phyloP scores from a whole-genome alignment of 2,113 vertebrate species.

The Spilogale gracilis region DNA sequence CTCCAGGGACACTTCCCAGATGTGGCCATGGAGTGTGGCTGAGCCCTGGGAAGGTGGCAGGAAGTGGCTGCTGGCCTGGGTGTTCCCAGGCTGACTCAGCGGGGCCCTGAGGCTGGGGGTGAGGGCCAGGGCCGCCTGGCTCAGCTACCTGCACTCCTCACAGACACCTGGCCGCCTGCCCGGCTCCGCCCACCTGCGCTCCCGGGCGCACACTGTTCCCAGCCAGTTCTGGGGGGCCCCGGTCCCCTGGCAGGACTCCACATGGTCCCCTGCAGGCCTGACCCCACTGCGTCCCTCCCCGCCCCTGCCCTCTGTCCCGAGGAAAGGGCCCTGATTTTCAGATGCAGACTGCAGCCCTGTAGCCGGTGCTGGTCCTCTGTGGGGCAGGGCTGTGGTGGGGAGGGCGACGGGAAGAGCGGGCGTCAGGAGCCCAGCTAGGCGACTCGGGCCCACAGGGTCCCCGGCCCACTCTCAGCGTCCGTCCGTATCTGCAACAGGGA shows the following conservation, averaged over 20 bases:
- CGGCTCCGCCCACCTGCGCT: rapidly evolving
- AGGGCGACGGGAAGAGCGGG: rapidly evolving
- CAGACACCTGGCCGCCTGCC: neutral
- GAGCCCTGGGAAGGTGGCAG: neutral
- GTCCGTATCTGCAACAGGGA: neutral
- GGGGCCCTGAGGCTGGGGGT: rapidly evolving
- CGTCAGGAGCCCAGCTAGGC: neutral
- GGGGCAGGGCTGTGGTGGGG: neutral
- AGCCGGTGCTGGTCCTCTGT: rapidly evolving
- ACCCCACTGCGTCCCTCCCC: rapidly evolving
- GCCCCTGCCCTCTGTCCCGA: rapidly evolving
- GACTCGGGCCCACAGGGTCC: neutral
- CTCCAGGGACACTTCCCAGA: neutral
- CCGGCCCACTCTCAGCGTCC: rapidly evolving
- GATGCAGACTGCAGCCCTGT: neutral
- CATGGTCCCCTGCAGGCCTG: neutral
- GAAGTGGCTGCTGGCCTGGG: neutral
- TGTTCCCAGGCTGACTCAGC: neutral
- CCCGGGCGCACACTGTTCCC: neutral
- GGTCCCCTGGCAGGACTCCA: neutral
- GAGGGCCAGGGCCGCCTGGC: neutral
- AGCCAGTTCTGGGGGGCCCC: neutral
- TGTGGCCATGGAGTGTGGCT: rapidly evolving
- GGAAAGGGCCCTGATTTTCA: neutral
- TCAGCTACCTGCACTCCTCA: no score